These are phyloP conservation scores for Leptopilina clavipes DNA, from an alignment of 1,140 invertebrate species.

Conservation along the genomic window DNA sequence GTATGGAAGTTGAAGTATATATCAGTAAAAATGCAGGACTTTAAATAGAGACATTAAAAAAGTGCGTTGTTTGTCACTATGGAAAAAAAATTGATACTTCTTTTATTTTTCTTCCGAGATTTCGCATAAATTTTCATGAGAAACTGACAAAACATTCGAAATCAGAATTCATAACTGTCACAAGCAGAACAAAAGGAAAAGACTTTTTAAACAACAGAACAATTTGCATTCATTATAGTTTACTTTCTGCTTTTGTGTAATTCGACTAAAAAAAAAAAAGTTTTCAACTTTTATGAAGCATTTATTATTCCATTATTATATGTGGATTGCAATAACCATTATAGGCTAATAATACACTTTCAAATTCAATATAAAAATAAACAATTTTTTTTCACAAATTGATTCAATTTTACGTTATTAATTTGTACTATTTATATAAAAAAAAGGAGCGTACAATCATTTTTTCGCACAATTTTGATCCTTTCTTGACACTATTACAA, in stretches of 20 bases:
- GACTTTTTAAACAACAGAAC: conserved; percentile 1
- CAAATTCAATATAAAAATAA: neutral
- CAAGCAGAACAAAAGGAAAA: conserved; percentile 7
- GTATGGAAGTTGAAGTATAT: too few species aligned
- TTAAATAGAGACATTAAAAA: neutral
- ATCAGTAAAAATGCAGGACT: too few species aligned
- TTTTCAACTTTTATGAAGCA: neutral
- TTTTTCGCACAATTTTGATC: neutral
- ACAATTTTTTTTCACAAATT: too few species aligned
- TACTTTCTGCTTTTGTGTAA: conserved; percentile 10
- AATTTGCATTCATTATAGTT: conserved; percentile 29
- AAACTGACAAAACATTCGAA: conserved; percentile 8
- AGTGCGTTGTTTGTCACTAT: neutral
- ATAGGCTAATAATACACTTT: neutral
- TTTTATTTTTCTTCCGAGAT: neutral
- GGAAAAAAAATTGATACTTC: neutral
- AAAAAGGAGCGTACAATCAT: neutral
- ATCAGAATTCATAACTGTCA: neutral
- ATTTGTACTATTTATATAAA: too few species aligned
- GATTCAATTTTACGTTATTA: too few species aligned
- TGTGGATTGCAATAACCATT: neutral
- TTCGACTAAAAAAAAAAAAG: neutral
- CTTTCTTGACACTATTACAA: conserved; percentile 3
- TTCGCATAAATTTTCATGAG: neutral
- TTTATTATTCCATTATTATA: neutral